Base-by-base conservation (phyloP, 2,888 invertebrate genomes). In the Elmis aenea region DNA sequence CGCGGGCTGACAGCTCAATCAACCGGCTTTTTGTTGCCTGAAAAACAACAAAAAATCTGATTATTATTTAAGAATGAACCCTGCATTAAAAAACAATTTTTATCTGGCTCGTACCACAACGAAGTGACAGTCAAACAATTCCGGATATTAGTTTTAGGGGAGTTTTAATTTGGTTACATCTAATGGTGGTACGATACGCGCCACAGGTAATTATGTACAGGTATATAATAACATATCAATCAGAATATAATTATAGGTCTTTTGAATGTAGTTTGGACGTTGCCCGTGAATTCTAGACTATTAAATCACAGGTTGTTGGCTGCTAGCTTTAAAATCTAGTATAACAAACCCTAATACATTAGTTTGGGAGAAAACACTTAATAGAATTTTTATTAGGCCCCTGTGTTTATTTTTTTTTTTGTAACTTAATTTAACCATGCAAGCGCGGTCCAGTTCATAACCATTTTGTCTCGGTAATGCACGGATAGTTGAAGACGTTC, bases 1-100 rank as follows among this genome's bases (percentile, higher is more conserved):
- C 62, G 58, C 54, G 49, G 63, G 63, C 63, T 66, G 66, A 66
- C 66, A 66, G 63, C 64, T 66, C 66, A 64, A 66, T 66, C 65
- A 65, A 59, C 58, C 54, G 55, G 57, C 59, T 61, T 61, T 61
- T 61, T 62, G 60, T 61, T 59, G 50, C 50, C 47, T 43, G 47
- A 47, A 50, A 55, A 59, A 55, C 52, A 56, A 53, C 54, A 56
- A 58, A 56, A 52, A 51, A 46, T 29, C 48, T 57, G 61, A 61
- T 62, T 63, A 62, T 62, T 61, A 60, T 61, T 64, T 61, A 55
- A 56, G 58, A 57, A 58, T 53, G 61, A 61, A 59, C 60, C 62
- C 55, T 45, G 54, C 57, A 64, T 64, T 64, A 64, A 62, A 64
- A 64, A 64, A 64, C 64, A 64, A 64, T 64, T 63, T 64, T 61